These are phyloP conservation scores for Mesorhabditis belari DNA, from an alignment of 2,888 invertebrate genomes.

Conservation along the genomic window DNA sequence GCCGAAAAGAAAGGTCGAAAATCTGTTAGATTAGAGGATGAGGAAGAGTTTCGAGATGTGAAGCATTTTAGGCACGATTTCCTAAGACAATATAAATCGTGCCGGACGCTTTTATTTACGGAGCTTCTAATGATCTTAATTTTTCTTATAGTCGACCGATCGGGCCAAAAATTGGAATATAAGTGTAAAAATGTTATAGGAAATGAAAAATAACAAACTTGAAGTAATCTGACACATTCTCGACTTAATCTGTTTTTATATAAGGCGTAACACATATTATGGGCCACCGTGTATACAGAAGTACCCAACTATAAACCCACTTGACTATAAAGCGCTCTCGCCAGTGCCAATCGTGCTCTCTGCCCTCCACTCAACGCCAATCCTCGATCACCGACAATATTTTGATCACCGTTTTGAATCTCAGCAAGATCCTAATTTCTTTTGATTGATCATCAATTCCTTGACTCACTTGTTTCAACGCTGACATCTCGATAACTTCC, in stretches of 20 bases:
- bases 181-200: neutral
- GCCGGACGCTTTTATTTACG: conserved; percentile 65
- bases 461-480: conserved; percentile 8
- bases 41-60: too few species aligned
- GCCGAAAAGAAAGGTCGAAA: too few species aligned
- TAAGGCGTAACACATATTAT: conserved; percentile 59
- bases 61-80: conserved; percentile 66
- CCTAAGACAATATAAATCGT: conserved; percentile 70
- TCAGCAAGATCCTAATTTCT: conserved; percentile 65
- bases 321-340: conserved; percentile 52
- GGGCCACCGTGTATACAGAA: conserved; percentile 83
- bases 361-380: conserved; percentile 48
- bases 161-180: neutral
- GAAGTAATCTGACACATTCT: conserved; percentile 63
- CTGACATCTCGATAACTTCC: conserved; percentile 18
- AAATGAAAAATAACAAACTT: too few species aligned
- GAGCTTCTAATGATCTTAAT: too few species aligned
- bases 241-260: conserved; percentile 69
- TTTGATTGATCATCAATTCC: neutral
- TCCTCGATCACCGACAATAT: conserved; percentile 78
- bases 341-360: conserved; percentile 69
- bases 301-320: conserved; percentile 64
- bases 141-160: neutral
- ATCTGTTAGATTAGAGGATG: too few species aligned
- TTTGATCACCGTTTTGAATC: conserved; percentile 76